phyloP scores from a whole-genome alignment of 2,888 invertebrate species.

The Meganola albula region DNA sequence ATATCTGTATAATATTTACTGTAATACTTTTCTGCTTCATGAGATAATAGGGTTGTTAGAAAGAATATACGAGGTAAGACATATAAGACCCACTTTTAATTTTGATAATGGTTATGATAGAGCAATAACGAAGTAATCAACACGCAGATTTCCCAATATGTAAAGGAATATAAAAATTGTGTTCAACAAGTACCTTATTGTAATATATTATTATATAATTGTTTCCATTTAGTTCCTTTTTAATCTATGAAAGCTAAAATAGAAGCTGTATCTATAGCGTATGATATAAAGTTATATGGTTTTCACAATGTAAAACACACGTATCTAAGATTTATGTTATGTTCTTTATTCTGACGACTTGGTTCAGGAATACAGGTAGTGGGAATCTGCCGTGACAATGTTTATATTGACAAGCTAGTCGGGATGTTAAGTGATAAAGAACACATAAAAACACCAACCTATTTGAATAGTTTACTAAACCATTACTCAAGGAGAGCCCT shows the following conservation, averaged over 20 bases:
- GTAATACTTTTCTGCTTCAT: slow-evolving; percentile 76
- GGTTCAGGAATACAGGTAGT: slow-evolving; percentile 19
- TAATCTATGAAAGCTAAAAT: slow-evolving; percentile 29
- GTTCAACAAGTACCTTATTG: slow-evolving; percentile 49
- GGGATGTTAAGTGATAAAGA: slow-evolving; percentile 39
- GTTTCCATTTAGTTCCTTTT: slow-evolving; percentile 39
- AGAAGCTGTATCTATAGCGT: slow-evolving; percentile 33
- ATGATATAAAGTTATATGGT: slow-evolving; percentile 25
- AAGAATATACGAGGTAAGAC: slow-evolving; percentile 63
- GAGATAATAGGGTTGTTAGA: slow-evolving; percentile 69
- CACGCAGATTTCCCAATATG: slow-evolving; percentile 58
- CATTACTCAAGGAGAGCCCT: slow-evolving; percentile 61
- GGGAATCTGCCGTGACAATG: slow-evolving; percentile 48
- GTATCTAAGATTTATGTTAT: slow-evolving; percentile 26
- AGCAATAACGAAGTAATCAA: slow-evolving; percentile 49
- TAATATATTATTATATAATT: slow-evolving; percentile 39
- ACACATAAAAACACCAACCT: slow-evolving; percentile 49
- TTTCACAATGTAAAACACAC: slow-evolving; percentile 26
- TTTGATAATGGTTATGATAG: slow-evolving; percentile 46
- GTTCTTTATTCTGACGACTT: slow-evolving; percentile 24
- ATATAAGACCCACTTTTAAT: slow-evolving; percentile 60
- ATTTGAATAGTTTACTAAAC: slow-evolving; percentile 50
- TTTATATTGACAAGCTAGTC: slow-evolving; percentile 40
- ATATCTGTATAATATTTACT: slow-evolving; percentile 66
- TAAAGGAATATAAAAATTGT: slow-evolving; percentile 36